Percentiles rank a stretch among this genome's conserved stretches.
These are phyloP conservation scores for Caenorhabditis imperialis DNA, from an alignment of 2,888 invertebrate genomes.

Conservation along the genomic window DNA sequence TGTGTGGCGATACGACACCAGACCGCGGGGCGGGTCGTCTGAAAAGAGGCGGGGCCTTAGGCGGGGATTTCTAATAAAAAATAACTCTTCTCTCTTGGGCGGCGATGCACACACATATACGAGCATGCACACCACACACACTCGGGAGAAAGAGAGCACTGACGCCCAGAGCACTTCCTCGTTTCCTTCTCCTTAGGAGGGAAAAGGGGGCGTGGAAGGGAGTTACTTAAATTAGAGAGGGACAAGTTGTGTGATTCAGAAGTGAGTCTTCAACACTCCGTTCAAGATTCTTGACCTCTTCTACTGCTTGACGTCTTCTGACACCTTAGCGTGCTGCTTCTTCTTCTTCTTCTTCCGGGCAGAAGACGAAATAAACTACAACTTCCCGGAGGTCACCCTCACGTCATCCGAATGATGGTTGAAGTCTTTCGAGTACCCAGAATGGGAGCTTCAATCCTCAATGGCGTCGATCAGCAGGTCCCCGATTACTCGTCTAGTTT, in stretches of 20 bases:
- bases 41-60: constrained; percentile 38
- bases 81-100: constrained; percentile 40
- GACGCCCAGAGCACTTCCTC: constrained; percentile 55
- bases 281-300: constrained; percentile 23
- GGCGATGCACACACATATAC: constrained; percentile 34
- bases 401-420: constrained; percentile 35
- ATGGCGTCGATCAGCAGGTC: too few relatives aligned
- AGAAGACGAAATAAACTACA: constrained; percentile 20
- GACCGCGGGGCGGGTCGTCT: constrained; percentile 21
- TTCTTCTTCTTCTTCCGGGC: background rate
- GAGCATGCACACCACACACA: constrained; percentile 41
- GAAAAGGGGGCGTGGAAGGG: too few relatives aligned
- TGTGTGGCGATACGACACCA: constrained; percentile 29
- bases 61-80: constrained; percentile 54
- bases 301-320: constrained; percentile 4
- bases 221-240: too few relatives aligned
- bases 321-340: background rate
- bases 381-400: constrained; percentile 44
- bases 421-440: constrained; percentile 10
- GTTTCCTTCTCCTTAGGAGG: constrained; percentile 27
- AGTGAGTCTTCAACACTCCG: background rate
- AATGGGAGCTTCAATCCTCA: too few relatives aligned
- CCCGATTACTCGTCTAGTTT: too few relatives aligned
- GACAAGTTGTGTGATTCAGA: too few relatives aligned
- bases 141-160: constrained; percentile 47